Percentiles rank a stretch among this genome's conserved stretches.
Conservation (phyloP, 2,797 vertebrate genomes). For the Pseudomugil gertrudae region DNA sequence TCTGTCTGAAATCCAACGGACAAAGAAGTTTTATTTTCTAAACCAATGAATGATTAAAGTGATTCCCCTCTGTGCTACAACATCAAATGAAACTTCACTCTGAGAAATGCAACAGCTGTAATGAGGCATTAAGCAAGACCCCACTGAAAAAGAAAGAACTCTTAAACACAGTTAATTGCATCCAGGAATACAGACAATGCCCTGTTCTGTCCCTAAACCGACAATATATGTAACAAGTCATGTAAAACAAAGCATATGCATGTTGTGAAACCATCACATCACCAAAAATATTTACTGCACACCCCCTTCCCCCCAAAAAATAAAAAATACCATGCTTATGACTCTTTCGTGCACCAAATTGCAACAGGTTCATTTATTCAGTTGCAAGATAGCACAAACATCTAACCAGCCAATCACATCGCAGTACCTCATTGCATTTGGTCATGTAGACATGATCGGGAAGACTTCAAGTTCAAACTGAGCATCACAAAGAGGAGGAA, state of each 20-base stretch:
- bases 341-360: neutral
- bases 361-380: neutral
- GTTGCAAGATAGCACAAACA: neutral
- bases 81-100: constrained; percentile 38
- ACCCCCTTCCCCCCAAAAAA: too few species aligned
- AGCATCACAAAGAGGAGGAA: neutral
- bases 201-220: constrained; percentile 41
- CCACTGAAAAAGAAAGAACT: constrained; percentile 35
- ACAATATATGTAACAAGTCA: constrained; percentile 46
- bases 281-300: constrained; percentile 25
- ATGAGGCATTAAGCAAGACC: constrained; percentile 56
- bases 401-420: neutral
- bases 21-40: constrained; percentile 15
- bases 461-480: neutral
- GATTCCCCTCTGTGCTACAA: neutral
- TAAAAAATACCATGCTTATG: too few species aligned
- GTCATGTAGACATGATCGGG: neutral
- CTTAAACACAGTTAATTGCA: constrained; percentile 62
- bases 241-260: constrained; percentile 34
- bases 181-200: constrained; percentile 65
- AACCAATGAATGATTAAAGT: constrained; percentile 24
- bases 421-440: neutral
- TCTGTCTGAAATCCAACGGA: constrained; percentile 34
- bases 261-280: constrained; percentile 50
- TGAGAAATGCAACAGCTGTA: constrained; percentile 49